Evolutionary conservation across 2,113 vertebrate genomes (phyloP).

Genomic region (Ailurus styani): DNA sequence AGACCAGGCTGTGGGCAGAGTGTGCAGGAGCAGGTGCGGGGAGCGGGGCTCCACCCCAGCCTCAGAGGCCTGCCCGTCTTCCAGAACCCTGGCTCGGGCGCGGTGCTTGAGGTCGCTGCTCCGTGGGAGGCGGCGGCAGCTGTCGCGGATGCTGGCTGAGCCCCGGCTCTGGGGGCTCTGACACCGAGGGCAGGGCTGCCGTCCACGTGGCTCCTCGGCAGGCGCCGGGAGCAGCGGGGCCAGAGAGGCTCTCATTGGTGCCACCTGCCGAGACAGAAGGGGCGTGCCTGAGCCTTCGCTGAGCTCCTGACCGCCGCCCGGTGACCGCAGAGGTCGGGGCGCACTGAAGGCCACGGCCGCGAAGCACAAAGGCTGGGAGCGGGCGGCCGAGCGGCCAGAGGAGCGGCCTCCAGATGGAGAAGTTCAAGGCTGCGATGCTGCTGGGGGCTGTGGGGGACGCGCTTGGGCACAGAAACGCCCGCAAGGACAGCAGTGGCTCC

Average conservation of each 20-base stretch:
- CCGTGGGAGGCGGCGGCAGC: not conserved
- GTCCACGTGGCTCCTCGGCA: not conserved
- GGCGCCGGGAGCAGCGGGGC: not conserved
- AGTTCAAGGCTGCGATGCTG: slow-evolving; percentile 92
- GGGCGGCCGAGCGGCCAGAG: not conserved
- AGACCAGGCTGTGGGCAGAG: not conserved
- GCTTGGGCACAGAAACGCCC: slow-evolving; percentile 89
- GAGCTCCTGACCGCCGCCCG: slow-evolving; percentile 78
- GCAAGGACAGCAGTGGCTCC: slow-evolving; percentile 83
- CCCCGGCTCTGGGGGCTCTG: not conserved
- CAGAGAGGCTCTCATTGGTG: slow-evolving; percentile 51
- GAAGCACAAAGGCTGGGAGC: slow-evolving; percentile 62
- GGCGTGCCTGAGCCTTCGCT: slow-evolving; percentile 87
- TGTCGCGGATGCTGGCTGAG: not conserved
- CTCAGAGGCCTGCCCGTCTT: not conserved
- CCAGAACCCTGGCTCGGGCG: not conserved
- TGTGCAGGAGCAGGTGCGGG: not conserved
- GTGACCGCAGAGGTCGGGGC: slow-evolving; percentile 75
- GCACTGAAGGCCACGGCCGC: slow-evolving; percentile 50
- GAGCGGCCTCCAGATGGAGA: slow-evolving; percentile 85
- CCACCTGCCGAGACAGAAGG: slow-evolving; percentile 78
- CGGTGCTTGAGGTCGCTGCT: not conserved
- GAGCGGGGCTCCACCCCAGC: not conserved
- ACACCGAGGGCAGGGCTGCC: not conserved
- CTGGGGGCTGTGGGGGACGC: slow-evolving; percentile 91